phyloP scores from a whole-genome alignment of 1,140 invertebrate species.

The Drosophila erecta region DNA sequence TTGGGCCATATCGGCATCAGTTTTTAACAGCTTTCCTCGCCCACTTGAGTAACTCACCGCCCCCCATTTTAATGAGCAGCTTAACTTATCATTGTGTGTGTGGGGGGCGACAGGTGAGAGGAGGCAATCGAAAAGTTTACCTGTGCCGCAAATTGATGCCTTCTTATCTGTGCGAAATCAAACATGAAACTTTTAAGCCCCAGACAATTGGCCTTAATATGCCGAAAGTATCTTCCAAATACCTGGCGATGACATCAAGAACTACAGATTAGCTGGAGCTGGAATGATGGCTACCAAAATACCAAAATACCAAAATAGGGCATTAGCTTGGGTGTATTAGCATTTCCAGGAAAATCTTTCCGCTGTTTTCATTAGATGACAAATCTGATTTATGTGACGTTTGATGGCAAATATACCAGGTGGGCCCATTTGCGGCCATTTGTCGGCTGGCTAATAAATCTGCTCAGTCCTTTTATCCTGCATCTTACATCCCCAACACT shows the following conservation, averaged over 20 bases:
- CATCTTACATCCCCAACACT: slow-evolving; percentile 30
- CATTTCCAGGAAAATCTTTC: slow-evolving; percentile 7
- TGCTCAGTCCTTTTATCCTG: slow-evolving; percentile 34
- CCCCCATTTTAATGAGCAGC: slow-evolving; percentile 47
- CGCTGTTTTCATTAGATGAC: slow-evolving; percentile 64
- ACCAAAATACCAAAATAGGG: slow-evolving; percentile 46
- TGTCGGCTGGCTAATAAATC: slow-evolving; percentile 51
- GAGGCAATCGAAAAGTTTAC: slow-evolving; percentile 76
- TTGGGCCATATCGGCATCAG: slow-evolving; percentile 50
- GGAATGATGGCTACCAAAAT: slow-evolving; percentile 40
- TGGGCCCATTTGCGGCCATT: slow-evolving; percentile 45
- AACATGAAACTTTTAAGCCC: slow-evolving; percentile 78
- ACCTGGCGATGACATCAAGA: slow-evolving; percentile 23
- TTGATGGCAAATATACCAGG: slow-evolving; percentile 66
- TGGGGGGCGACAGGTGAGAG: slow-evolving; percentile 7
- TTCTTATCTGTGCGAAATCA: slow-evolving; percentile 76
- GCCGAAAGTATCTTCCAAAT: slow-evolving; percentile 34
- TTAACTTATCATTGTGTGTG: slow-evolving; percentile 66
- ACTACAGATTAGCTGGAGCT: slow-evolving; percentile 44
- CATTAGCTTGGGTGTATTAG: slow-evolving; percentile 45
- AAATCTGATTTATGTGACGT: slow-evolving; percentile 82
- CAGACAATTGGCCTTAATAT: slow-evolving; percentile 77
- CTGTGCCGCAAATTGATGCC: slow-evolving; percentile 73
- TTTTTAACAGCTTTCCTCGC: slow-evolving; percentile 46
- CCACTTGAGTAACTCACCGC: slow-evolving; percentile 28